phyloP scores from a whole-genome alignment of 1,140 invertebrate species.

The Leptopilina clavipes region DNA sequence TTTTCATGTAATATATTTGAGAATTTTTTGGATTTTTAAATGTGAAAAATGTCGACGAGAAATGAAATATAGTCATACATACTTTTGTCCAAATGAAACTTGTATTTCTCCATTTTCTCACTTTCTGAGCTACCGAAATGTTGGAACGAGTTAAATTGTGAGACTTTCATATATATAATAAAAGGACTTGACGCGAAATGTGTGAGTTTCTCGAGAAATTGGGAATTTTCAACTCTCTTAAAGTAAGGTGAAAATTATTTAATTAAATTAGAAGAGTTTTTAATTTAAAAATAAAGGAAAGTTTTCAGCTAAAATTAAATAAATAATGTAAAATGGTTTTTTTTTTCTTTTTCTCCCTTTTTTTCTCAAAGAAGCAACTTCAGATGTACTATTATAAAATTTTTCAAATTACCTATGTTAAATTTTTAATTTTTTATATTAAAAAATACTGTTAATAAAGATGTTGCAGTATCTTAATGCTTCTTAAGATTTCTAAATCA shows the following conservation, averaged over 20 bases:
- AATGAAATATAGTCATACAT: not conserved
- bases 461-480: too few species aligned
- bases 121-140: not conserved
- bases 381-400: too few species aligned
- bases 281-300: not conserved
- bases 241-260: not conserved
- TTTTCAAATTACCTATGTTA: too few species aligned
- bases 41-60: not conserved
- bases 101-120: not conserved
- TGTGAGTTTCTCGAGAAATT: not conserved
- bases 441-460: too few species aligned
- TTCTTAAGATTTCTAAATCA: not conserved
- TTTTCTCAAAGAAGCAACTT: not conserved
- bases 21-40: not conserved
- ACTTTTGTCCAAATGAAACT: not conserved
- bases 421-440: too few species aligned
- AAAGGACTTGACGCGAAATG: not conserved
- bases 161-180: conserved; percentile 13
- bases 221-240: not conserved
- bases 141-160: not conserved
- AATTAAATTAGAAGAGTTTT: not conserved
- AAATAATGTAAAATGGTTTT: not conserved
- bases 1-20: not conserved
- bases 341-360: not conserved
- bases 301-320: not conserved